Conservation (phyloP, 2,797 vertebrate species). For the Parambassis ranga region DNA sequence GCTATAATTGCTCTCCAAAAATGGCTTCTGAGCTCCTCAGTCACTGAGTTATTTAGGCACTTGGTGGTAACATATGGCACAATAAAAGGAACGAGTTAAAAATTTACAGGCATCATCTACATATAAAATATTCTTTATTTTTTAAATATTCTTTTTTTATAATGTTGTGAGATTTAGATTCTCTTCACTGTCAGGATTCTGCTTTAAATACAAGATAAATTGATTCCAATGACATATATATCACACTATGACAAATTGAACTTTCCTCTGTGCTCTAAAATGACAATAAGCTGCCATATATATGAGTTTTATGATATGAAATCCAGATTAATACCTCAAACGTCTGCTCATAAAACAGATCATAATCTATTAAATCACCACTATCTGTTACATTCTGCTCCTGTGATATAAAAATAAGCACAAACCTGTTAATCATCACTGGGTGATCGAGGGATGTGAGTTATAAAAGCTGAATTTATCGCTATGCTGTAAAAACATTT, state of each 20-base stretch:
- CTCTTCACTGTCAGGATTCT: background rate
- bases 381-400: background rate
- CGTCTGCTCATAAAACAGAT: background rate
- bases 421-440: background rate
- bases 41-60: background rate
- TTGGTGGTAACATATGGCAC: background rate
- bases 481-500: background rate
- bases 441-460: background rate
- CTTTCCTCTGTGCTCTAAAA: background rate
- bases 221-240: too few species aligned
- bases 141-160: conserved; percentile 2
- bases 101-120: conserved; percentile 1
- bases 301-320: background rate
- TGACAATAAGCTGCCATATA: background rate
- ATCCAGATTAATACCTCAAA: background rate
- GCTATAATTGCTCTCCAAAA: conserved; percentile 2
- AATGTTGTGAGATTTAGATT: background rate
- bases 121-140: conserved; percentile 2
- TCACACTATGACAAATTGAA: background rate
- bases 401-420: background rate
- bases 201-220: background rate
- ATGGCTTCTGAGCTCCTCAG: background rate
- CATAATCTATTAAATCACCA: background rate
- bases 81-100: conserved; percentile 19
- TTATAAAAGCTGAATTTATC: background rate